Percentiles rank a stretch among this genome's conserved stretches.
Conservation (phyloP, 2,888 invertebrate genomes). For the Steinernema scapterisci region DNA sequence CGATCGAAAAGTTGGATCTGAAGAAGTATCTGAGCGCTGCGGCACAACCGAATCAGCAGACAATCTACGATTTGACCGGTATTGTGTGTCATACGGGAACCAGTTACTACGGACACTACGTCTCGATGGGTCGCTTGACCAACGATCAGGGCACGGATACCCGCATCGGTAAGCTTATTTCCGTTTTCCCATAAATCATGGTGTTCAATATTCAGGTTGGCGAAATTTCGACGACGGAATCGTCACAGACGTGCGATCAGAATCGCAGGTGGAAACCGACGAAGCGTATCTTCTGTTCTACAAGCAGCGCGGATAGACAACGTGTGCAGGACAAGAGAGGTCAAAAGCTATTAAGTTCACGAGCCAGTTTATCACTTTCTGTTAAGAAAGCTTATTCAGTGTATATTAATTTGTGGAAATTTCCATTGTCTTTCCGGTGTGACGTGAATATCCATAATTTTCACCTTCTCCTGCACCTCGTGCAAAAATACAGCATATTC, state of each 20-base stretch:
- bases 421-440: too few species aligned
- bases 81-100: conserved; percentile 70
- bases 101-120: conserved; percentile 71
- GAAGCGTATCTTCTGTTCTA: conserved; percentile 69
- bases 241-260: conserved; percentile 57
- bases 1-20: conserved; percentile 58
- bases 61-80: conserved; percentile 71
- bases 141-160: conserved; percentile 66
- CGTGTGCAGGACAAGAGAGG: not conserved
- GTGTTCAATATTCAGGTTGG: conserved; percentile 58
- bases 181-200: too few species aligned
- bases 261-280: conserved; percentile 57
- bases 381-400: too few species aligned
- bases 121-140: conserved; percentile 70
- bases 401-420: too few species aligned
- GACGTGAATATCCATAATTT: too few species aligned
- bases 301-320: conserved; percentile 48
- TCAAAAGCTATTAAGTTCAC: conserved; percentile 9
- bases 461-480: too few species aligned
- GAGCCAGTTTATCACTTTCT: too few species aligned
- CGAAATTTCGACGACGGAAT: conserved; percentile 68
- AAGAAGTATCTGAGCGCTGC: conserved; percentile 50
- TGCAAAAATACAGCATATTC: too few species aligned
- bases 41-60: conserved; percentile 55
- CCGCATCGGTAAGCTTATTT: conserved; percentile 68